Conservation (phyloP, 2,888 invertebrate genomes). For the Druceiella hillmani region DNA sequence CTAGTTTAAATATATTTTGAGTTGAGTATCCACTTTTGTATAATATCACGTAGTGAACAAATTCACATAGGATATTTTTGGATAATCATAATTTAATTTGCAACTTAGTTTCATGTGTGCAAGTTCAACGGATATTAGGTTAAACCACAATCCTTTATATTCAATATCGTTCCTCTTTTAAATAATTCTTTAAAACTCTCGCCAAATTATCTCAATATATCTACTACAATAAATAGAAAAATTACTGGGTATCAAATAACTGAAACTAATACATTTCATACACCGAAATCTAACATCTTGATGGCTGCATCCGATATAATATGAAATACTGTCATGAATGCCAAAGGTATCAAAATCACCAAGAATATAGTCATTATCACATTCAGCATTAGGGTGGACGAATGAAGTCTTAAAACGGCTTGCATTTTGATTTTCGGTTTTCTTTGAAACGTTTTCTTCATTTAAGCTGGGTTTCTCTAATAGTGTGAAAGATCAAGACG, state of each 20-base stretch:
- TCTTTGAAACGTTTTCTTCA: conserved; percentile 72
- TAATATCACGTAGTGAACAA: no score
- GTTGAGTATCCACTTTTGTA: no score
- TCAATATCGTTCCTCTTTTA: conserved; percentile 56
- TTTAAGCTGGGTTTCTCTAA: conserved; percentile 77
- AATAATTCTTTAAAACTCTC: conserved; percentile 89
- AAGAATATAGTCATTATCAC: conserved; percentile 83
- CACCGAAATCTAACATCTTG: conserved; percentile 69
- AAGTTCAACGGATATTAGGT: conserved; percentile 76
- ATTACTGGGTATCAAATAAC: conserved; percentile 87
- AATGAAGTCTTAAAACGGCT: conserved; percentile 70
- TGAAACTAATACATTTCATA: conserved; percentile 71
- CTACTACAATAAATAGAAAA: conserved; percentile 94
- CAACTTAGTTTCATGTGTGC: conserved; percentile 79
- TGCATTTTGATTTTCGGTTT: conserved; percentile 74
- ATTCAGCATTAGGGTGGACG: conserved; percentile 85
- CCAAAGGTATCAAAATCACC: conserved; percentile 77
- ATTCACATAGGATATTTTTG: no score
- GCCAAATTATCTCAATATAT: conserved; percentile 92
- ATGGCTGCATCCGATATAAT: conserved; percentile 71
- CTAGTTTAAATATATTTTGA: no score
- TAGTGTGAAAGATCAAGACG: conserved; percentile 77
- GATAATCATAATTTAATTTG: no score
- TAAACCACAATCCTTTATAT: conserved; percentile 62
- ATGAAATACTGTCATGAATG: conserved; percentile 76